These are phyloP conservation scores for Luperina nickerlii DNA, from an alignment of 2,888 invertebrate species.

Conservation along the genomic window DNA sequence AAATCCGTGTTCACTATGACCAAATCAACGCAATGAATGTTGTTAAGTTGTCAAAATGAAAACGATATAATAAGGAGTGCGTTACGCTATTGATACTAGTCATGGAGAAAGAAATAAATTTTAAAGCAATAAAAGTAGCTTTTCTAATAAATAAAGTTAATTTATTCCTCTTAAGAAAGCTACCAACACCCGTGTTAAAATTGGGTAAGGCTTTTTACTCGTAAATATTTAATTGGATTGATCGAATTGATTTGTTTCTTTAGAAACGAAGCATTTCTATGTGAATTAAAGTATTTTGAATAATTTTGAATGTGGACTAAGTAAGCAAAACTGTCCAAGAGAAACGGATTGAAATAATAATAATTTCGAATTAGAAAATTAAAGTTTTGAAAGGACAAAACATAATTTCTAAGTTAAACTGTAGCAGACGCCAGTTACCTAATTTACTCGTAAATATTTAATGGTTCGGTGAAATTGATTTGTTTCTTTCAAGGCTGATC, in stretches of 20 bases:
- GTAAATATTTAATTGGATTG: constrained; percentile 53
- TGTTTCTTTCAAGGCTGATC: constrained; percentile 49
- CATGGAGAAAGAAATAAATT: neutral
- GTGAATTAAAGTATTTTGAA: constrained; percentile 7
- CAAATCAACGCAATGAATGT: neutral
- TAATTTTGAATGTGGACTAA: neutral
- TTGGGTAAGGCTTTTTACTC: constrained; percentile 28
- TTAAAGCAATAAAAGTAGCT: constrained; percentile 9
- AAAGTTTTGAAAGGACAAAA: neutral
- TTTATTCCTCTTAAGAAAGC: constrained; percentile 36
- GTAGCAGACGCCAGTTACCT: constrained; percentile 2
- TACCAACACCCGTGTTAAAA: constrained; percentile 25
- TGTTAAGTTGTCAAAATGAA: neutral
- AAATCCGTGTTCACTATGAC: too few species aligned
- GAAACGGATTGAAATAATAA: neutral
- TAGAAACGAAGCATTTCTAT: constrained; percentile 21
- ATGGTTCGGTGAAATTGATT: constrained; percentile 52
- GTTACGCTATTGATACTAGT: neutral
- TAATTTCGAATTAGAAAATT: neutral
- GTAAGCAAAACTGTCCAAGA: neutral
- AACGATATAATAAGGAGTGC: neutral
- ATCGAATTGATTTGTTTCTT: constrained; percentile 49
- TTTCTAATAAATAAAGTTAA: constrained; percentile 29
- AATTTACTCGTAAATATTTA: constrained; percentile 48
- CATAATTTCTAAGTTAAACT: neutral